These are phyloP conservation scores for Mus spretus DNA, from an alignment of 2,797 vertebrate species.

Conservation along the genomic window DNA sequence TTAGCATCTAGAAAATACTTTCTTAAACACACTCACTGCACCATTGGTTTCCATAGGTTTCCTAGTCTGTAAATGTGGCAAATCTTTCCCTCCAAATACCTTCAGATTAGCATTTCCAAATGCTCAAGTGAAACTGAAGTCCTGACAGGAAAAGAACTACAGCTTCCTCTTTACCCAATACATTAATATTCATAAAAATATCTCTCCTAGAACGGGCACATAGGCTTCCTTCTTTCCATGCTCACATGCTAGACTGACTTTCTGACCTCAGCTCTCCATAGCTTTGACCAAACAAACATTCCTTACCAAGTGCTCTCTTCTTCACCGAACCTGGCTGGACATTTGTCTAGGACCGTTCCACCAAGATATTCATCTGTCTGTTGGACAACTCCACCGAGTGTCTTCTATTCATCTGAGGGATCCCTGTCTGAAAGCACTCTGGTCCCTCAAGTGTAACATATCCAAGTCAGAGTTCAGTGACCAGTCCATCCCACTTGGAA, in stretches of 20 bases:
- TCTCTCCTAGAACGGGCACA: neutral
- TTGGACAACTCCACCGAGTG: neutral
- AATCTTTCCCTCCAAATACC: neutral
- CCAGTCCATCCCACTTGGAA: neutral
- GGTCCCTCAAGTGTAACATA: neutral
- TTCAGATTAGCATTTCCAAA: constrained; percentile 34
- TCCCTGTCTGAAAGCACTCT: neutral
- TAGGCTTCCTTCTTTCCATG: neutral
- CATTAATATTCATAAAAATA: neutral
- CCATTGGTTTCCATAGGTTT: neutral
- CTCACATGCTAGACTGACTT: neutral
- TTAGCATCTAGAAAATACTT: constrained; percentile 31
- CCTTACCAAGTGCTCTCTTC: neutral
- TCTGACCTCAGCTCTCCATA: neutral
- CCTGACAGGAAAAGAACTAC: neutral
- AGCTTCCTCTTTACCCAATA: too few relatives aligned
- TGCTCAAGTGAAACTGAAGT: neutral
- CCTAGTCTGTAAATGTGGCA: neutral
- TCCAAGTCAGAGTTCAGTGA: neutral
- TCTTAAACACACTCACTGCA: neutral
- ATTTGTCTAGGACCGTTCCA: neutral
- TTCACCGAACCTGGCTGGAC: neutral
- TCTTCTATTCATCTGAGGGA: neutral
- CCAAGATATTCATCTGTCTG: neutral
- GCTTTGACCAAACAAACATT: neutral